A percentile compares a stretch with the other conserved stretches of the same genome.
phyloP scores from a whole-genome alignment of 1,140 invertebrate genomes.

The Cryptotermes secundus region DNA sequence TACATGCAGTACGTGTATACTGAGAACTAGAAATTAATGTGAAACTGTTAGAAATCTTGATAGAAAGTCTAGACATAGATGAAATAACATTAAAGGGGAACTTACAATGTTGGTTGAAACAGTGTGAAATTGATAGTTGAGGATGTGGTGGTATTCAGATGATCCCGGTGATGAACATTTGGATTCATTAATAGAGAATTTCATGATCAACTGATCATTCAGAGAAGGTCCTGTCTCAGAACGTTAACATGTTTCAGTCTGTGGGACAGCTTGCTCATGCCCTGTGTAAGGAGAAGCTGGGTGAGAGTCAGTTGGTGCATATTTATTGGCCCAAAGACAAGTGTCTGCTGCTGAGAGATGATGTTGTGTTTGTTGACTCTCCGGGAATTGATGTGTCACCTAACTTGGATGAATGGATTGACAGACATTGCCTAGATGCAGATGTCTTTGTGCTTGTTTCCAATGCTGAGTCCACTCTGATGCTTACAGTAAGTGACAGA shows the following conservation, averaged over 20 bases:
- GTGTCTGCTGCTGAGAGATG: slow-evolving; percentile 90
- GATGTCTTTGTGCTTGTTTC: slow-evolving; percentile 99
- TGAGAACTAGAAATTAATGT: no score
- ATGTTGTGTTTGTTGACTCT: slow-evolving; percentile 97
- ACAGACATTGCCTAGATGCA: slow-evolving; percentile 97
- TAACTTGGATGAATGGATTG: slow-evolving; percentile 98
- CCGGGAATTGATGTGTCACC: slow-evolving; percentile 98
- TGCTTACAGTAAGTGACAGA: slow-evolving; percentile 78
- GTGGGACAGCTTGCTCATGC: slow-evolving; percentile 92
- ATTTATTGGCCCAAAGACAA: slow-evolving; percentile 96
- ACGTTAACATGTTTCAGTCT: slow-evolving; percentile 58
- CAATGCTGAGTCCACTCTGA: slow-evolving; percentile 98
- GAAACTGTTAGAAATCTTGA: no score
- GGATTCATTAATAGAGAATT: no score
- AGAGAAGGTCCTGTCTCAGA: neutral
- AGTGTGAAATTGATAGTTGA: no score
- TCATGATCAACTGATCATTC: no score
- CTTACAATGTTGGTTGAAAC: no score
- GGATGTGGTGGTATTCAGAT: no score
- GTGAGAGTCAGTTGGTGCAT: slow-evolving; percentile 83
- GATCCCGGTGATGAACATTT: no score
- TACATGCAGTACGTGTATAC: no score
- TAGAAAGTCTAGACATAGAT: no score
- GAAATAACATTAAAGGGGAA: no score
- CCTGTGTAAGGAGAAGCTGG: slow-evolving; percentile 85